Evolutionary conservation across 2,797 vertebrate species (phyloP), one percentile per base, ranked within the genome.

Genomic region (Miichthys miiuy): DNA sequence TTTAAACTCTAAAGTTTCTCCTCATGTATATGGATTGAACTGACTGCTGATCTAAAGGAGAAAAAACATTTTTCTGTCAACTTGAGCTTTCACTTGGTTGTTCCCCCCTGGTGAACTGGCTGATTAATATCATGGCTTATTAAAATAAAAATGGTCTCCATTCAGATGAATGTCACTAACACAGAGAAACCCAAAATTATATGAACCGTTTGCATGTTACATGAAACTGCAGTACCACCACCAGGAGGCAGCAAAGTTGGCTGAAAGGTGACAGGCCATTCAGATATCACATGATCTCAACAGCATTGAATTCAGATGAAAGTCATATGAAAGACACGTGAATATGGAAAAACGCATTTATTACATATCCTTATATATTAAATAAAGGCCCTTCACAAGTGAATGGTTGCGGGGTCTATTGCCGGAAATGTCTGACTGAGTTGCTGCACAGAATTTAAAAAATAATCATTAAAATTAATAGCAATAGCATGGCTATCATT

Each of bases 171-270:
- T 42, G 11, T 23, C 62, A 47, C 20, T 17, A 41, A 51, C n/a
- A 65, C 6, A 50, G 16, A 58, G 11, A 47, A 25, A 48, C 14
- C 13, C 12, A 30, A 9, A 46, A 4, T 10, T 4, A 4, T 21
- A 16, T 17, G 2, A 21, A 14, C 11, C 3, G 34, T 41, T 62
- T 25, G n/a, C 7, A 48, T 34, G 20, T 55, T 55, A 12, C 12
- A 25, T 44, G 4, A 68, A 68, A 16, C 6, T 21, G 51, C 6
- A 21, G 47, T 6, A 44, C 38, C 44, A 46, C 89, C 85, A 85
- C 72, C 47, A 85, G 84, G 71, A 3, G 87, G 87, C 84, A 81
- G 84, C 74, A 87, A 48, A 62, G 69, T 55, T 38, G 12, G 12
- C 6, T 46, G 12, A 51, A 57, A 60, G 3, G 2, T 34, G 8